Percentiles rank a stretch among this genome's conserved stretches.
Conservation (phyloP, 1,140 invertebrate genomes). For the Eubasilissa regina region DNA sequence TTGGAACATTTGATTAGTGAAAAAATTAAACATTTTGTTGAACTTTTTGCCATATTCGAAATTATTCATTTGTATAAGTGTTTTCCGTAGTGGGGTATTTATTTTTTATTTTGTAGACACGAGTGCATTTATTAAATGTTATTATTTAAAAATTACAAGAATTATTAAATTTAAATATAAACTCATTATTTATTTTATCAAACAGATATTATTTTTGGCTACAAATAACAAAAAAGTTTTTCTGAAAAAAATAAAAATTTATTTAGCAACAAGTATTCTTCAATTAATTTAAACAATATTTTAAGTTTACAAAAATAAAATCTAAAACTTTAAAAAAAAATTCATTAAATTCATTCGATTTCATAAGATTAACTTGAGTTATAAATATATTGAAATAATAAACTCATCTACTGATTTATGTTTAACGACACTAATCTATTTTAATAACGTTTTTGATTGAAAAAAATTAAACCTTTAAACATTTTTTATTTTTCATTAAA, state of each 20-base stretch:
- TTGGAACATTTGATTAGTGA: not conserved
- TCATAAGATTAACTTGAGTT: too few relatives aligned
- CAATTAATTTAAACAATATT: too few relatives aligned
- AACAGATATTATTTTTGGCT: not conserved
- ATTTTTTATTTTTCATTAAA: too few relatives aligned
- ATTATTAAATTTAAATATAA: conserved; percentile 18
- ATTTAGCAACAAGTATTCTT: too few relatives aligned
- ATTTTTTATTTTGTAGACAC: not conserved
- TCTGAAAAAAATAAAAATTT: not conserved
- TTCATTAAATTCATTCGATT: too few relatives aligned
- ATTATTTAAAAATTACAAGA: not conserved
- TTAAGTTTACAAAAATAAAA: too few relatives aligned
- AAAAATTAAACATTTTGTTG: not conserved
- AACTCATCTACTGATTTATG: too few relatives aligned
- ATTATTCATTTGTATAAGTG: not conserved
- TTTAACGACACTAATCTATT: too few relatives aligned
- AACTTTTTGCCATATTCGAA: not conserved
- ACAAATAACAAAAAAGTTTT: not conserved
- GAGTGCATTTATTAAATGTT: not conserved
- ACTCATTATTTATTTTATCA: not conserved
- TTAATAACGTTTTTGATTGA: too few relatives aligned
- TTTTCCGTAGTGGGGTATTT: not conserved
- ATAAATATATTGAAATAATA: too few relatives aligned
- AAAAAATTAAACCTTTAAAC: too few relatives aligned
- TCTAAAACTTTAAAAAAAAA: too few relatives aligned